Conservation (phyloP, 2,797 vertebrate genomes). For the Paramormyrops hopkinsi region DNA sequence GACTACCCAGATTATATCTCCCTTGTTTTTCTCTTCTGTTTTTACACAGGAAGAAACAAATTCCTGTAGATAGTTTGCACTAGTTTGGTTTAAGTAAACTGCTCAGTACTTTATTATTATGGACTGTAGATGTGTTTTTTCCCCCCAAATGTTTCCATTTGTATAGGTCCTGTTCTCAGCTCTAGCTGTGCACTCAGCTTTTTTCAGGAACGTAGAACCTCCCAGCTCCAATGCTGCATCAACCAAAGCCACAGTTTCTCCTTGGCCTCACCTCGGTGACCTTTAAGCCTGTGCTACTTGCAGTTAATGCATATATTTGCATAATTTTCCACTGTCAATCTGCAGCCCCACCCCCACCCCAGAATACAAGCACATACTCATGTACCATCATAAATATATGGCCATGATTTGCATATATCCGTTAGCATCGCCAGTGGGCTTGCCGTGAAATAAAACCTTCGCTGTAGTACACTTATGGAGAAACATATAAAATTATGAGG, state of each 20-base stretch:
- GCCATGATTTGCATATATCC: neutral
- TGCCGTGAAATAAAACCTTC: neutral
- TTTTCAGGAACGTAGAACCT: neutral
- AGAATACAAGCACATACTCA: neutral
- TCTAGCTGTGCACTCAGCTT: neutral
- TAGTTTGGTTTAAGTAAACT: neutral
- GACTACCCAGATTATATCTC: neutral
- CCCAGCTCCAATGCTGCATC: neutral
- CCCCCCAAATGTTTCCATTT: neutral
- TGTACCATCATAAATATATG: neutral
- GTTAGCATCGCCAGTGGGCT: neutral
- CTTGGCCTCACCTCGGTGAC: neutral
- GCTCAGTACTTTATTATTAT: neutral
- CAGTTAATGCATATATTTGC: neutral
- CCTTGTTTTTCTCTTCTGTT: neutral
- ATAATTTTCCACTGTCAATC: neutral
- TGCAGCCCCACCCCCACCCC: neutral
- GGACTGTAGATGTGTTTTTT: neutral
- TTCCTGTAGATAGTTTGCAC: constrained; percentile 3
- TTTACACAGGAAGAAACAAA: neutral
- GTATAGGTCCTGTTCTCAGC: neutral
- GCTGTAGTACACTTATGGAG: neutral
- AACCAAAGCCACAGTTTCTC: constrained; percentile 12
- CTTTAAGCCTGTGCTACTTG: neutral
- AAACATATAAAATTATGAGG: neutral